phyloP scores from a whole-genome alignment of 2,797 vertebrate genomes.

The Mycteria americana region DNA sequence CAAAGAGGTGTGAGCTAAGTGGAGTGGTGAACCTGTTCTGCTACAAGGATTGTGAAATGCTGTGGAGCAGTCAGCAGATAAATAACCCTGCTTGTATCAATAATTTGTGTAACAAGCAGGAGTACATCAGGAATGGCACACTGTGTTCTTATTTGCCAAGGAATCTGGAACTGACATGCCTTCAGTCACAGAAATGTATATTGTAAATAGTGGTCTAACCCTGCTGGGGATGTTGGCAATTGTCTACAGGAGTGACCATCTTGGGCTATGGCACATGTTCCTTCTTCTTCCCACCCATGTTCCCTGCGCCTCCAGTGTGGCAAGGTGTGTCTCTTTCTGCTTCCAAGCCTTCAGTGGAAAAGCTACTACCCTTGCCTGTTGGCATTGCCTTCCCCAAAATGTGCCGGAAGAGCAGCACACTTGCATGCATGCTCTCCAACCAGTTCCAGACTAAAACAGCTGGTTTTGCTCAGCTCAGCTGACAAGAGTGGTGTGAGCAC shows the following conservation, averaged over 20 bases:
- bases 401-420: neutral
- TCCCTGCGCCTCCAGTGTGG: neutral
- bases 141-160: neutral
- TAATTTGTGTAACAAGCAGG: neutral
- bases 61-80: neutral
- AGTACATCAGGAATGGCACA: neutral
- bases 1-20: neutral
- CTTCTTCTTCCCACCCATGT: neutral
- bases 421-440: fast-evolving
- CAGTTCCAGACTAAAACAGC: neutral
- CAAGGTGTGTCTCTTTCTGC: neutral
- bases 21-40: neutral
- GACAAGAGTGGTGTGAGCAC: neutral
- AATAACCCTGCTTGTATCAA: neutral
- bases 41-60: neutral
- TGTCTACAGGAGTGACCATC: neutral
- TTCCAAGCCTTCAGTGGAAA: neutral
- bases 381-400: neutral
- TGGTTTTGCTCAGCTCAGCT: neutral
- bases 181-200: neutral
- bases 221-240: neutral
- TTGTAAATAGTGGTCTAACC: neutral
- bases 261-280: neutral
- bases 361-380: neutral
- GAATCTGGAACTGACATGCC: neutral